Evolutionary conservation across 2,797 vertebrate genomes (phyloP).

Genomic region (Epinephelus awoara): DNA sequence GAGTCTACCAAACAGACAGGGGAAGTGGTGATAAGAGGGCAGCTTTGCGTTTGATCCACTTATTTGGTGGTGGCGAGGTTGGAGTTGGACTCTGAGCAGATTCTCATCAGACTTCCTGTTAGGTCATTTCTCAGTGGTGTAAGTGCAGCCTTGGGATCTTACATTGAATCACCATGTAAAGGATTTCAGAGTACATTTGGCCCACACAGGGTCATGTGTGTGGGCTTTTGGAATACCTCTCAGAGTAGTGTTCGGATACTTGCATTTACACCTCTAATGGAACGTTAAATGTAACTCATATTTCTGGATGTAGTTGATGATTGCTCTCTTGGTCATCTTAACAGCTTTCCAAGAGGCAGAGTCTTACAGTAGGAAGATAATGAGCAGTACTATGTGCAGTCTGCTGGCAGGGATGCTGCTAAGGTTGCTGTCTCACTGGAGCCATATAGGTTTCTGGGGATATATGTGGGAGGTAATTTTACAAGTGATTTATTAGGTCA

Average conservation of each 20-base stretch:
- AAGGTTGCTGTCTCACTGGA: conserved; percentile 33
- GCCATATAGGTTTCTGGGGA: conserved; percentile 33
- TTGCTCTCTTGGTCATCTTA: conserved; percentile 4
- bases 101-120: conserved; percentile 77
- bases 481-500: conserved; percentile 36
- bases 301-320: not conserved
- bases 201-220: not conserved
- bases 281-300: not conserved
- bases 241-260: not conserved
- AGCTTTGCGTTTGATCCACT: conserved; percentile 80
- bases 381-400: conserved; percentile 31
- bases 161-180: conserved; percentile 30
- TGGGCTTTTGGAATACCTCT: conserved; percentile 11
- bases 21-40: conserved; percentile 81
- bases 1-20: conserved; percentile 81
- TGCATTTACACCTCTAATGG: not conserved
- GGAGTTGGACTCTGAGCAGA: conserved; percentile 64
- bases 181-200: conserved; percentile 25
- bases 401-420: conserved; percentile 9
- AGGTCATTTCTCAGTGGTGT: conserved; percentile 68
- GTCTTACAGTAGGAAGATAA: conserved; percentile 23
- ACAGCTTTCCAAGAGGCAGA: conserved; percentile 12
- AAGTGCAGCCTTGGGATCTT: conserved; percentile 35
- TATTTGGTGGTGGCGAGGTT: conserved; percentile 71
- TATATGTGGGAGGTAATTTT: conserved; percentile 25